Percentiles rank a stretch among this genome's conserved stretches.
Conservation (phyloP, 2,797 vertebrate genomes). For the Threskiornis aethiopicus region DNA sequence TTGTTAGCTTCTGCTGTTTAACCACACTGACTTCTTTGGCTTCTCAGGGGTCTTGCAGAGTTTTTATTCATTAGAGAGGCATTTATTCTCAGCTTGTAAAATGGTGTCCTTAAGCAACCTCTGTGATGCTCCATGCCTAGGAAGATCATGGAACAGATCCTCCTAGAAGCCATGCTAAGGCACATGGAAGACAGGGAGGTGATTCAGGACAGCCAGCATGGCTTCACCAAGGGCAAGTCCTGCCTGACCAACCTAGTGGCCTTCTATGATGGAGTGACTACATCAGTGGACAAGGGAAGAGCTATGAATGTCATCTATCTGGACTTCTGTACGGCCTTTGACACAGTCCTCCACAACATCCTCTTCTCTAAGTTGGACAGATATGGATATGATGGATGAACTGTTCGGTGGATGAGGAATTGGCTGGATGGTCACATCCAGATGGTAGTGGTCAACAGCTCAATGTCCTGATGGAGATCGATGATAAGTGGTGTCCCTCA, state of each 20-base stretch:
- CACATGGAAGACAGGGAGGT: not conserved
- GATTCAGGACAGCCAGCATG: not conserved
- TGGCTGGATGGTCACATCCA: not conserved
- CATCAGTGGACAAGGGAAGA: not conserved
- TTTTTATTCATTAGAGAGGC: not conserved
- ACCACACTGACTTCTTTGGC: not conserved
- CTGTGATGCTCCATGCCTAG: not conserved
- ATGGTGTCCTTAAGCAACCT: not conserved
- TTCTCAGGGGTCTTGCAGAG: not conserved
- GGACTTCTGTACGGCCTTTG: not conserved
- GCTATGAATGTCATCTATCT: not conserved
- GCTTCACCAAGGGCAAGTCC: not conserved
- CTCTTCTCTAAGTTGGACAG: not conserved
- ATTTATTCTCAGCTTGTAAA: not conserved
- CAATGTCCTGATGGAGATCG: not conserved
- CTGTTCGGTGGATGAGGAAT: not conserved
- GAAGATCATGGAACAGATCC: not conserved
- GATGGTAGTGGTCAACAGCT: not conserved
- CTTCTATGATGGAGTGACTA: not conserved
- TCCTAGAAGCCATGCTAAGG: not conserved
- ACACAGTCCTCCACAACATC: not conserved
- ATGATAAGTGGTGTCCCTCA: not conserved
- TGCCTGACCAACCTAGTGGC: not conserved
- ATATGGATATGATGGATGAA: not conserved
- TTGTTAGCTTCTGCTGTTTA: not conserved